A percentile compares a stretch with the other conserved stretches of the same genome.
These are phyloP conservation scores for Naja naja DNA, from an alignment of 2,113 vertebrate species.

Conservation along the genomic window DNA sequence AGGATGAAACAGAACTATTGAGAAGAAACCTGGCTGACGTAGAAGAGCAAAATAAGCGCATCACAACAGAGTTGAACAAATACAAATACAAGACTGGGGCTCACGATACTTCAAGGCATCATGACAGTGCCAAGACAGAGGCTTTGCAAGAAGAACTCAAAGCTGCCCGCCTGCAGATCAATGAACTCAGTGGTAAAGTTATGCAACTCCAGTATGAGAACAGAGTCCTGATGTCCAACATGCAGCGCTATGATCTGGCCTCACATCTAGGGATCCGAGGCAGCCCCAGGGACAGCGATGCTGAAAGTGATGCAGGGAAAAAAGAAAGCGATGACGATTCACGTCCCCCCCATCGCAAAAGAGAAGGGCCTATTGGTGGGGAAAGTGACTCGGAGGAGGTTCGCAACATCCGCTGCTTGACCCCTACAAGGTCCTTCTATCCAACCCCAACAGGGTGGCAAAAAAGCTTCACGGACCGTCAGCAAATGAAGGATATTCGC, in stretches of 20 bases:
- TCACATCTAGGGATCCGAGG: slow-evolving; percentile 92
- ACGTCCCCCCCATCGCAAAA: slow-evolving; percentile 91
- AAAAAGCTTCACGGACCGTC: slow-evolving; percentile 91
- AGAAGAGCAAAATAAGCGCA: slow-evolving; percentile 94
- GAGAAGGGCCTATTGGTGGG: slow-evolving; percentile 92
- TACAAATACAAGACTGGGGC: slow-evolving; percentile 92
- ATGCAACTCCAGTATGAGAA: slow-evolving; percentile 99
- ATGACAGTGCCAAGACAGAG: slow-evolving; percentile 85
- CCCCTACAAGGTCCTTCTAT: slow-evolving; percentile 90
- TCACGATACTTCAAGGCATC: slow-evolving; percentile 83
- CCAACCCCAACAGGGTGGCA: slow-evolving; percentile 81
- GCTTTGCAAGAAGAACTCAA: slow-evolving; percentile 95
- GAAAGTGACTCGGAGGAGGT: slow-evolving; percentile 97
- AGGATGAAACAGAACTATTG: slow-evolving; percentile 95
- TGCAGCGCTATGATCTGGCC: slow-evolving; percentile 97
- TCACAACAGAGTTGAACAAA: slow-evolving; percentile 92
- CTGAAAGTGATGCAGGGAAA: slow-evolving; percentile 89
- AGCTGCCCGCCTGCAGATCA: slow-evolving; percentile 92
- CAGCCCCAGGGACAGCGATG: slow-evolving; percentile 93
- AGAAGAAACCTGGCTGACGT: slow-evolving; percentile 93
- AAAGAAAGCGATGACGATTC: slow-evolving; percentile 93
- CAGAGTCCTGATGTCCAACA: slow-evolving; percentile 95
- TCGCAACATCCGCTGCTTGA: slow-evolving; percentile 93
- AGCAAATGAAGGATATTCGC: slow-evolving; percentile 97
- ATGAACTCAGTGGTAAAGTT: slow-evolving; percentile 96